Conservation (phyloP, 2,113 vertebrate species). For the Hymenochirus boettgeri region DNA sequence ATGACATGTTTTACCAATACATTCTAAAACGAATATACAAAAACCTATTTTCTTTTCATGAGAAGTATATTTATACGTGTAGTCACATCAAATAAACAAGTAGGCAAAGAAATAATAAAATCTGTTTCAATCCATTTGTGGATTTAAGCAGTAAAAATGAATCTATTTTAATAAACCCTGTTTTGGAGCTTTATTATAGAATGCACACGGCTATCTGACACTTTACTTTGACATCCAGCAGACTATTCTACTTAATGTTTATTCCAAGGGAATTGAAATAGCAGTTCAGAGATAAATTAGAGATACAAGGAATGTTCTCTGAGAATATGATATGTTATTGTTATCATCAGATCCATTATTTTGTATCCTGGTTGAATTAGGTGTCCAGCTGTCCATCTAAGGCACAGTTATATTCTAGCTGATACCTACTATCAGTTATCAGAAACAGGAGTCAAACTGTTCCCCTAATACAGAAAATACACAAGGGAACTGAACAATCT, state of each 20-base stretch:
- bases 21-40: neutral
- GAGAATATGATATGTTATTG: conserved; percentile 28
- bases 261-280: conserved; percentile 23
- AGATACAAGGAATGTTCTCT: conserved; percentile 15
- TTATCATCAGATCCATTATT: conserved; percentile 37
- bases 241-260: conserved; percentile 19
- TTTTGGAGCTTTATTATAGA: conserved; percentile 2
- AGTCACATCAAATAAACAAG: neutral
- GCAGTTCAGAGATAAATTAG: conserved; percentile 19
- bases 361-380: conserved; percentile 14
- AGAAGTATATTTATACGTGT: neutral
- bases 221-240: conserved; percentile 12
- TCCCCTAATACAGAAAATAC: neutral
- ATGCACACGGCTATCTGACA: conserved; percentile 15
- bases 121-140: neutral
- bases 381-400: conserved; percentile 18
- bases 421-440: conserved; percentile 14
- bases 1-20: neutral
- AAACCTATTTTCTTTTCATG: neutral
- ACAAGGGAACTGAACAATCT: neutral
- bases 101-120: neutral
- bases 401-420: neutral
- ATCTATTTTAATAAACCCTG: neutral
- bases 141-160: neutral
- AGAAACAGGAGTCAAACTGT: conserved; percentile 9